These are phyloP conservation scores for Sarcophaga carnaria DNA, from an alignment of 2,888 invertebrate genomes.

Conservation along the genomic window DNA sequence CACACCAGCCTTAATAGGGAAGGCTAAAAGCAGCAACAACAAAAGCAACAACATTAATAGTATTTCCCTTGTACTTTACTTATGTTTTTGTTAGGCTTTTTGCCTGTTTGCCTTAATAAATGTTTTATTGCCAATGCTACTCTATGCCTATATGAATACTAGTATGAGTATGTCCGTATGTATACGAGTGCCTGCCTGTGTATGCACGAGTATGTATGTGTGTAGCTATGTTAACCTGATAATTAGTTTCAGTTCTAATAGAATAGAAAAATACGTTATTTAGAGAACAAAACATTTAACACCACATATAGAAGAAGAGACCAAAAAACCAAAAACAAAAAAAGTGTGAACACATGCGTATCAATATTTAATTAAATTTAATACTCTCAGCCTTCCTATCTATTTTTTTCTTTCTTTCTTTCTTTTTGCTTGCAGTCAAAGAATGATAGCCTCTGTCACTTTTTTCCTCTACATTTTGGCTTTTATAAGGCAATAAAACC, in stretches of 20 bases:
- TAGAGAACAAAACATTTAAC: conserved; percentile 36
- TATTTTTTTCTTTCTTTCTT: conserved; percentile 2
- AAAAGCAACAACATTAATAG: too few relatives aligned
- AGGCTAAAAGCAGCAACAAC: background rate
- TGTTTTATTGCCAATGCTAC: conserved; percentile 33
- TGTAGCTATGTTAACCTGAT: conserved; percentile 45
- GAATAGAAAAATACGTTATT: conserved; percentile 10
- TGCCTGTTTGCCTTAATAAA: conserved; percentile 43
- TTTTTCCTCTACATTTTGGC: conserved; percentile 18
- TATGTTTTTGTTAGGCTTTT: background rate
- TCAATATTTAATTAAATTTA: conserved; percentile 65
- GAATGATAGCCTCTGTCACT: conserved; percentile 3
- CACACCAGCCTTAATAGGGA: background rate
- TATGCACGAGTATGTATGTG: conserved; percentile 3
- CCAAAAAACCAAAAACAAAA: background rate
- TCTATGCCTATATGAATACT: background rate
- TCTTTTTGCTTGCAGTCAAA: conserved; percentile 35
- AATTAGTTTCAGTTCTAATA: conserved; percentile 62
- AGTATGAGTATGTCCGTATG: background rate
- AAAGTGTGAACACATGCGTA: conserved; percentile 59
- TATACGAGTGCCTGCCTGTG: background rate
- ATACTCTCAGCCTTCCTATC: conserved; percentile 36
- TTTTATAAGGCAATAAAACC: conserved; percentile 24
- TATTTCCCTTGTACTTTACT: background rate
- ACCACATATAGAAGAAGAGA: background rate